These are phyloP conservation scores for Drosophila nebulosa DNA, from an alignment of 1,140 invertebrate genomes.

Conservation along the genomic window DNA sequence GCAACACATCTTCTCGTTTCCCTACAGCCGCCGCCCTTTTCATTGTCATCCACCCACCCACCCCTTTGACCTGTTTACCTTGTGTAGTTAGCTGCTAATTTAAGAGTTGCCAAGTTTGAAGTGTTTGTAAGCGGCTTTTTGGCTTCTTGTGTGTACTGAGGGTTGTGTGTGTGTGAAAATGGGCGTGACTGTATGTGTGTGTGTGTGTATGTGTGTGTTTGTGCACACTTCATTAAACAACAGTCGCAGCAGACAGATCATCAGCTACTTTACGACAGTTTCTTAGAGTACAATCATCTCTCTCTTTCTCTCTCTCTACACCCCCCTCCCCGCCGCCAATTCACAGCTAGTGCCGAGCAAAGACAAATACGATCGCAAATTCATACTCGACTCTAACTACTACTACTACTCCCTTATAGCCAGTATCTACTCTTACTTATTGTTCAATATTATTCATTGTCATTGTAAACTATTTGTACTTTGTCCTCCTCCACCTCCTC, in stretches of 20 bases:
- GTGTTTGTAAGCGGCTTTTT: too few relatives aligned
- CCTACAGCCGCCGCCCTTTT: background rate
- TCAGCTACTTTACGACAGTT: constrained; percentile 2
- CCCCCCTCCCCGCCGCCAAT: background rate
- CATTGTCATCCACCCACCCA: background rate
- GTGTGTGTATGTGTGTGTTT: background rate
- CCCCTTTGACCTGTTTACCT: background rate
- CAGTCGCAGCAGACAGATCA: background rate
- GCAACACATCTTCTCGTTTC: too few relatives aligned
- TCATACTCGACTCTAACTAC: too few relatives aligned
- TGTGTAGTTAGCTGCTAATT: background rate
- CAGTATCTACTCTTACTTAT: background rate
- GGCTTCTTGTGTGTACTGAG: too few relatives aligned
- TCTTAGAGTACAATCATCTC: constrained; percentile 3
- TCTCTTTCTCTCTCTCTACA: constrained; percentile 19
- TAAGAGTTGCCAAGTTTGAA: background rate
- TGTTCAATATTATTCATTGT: background rate
- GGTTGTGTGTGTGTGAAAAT: constrained; percentile 25
- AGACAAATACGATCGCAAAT: background rate
- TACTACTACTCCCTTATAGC: background rate
- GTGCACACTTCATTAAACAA: background rate
- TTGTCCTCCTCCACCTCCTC: background rate
- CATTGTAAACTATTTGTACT: background rate
- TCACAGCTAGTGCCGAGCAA: background rate
- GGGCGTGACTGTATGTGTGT: constrained; percentile 7